Evolutionary conservation across 2,797 vertebrate species (phyloP).

Genomic region (Macrochelys suwanniensis): DNA sequence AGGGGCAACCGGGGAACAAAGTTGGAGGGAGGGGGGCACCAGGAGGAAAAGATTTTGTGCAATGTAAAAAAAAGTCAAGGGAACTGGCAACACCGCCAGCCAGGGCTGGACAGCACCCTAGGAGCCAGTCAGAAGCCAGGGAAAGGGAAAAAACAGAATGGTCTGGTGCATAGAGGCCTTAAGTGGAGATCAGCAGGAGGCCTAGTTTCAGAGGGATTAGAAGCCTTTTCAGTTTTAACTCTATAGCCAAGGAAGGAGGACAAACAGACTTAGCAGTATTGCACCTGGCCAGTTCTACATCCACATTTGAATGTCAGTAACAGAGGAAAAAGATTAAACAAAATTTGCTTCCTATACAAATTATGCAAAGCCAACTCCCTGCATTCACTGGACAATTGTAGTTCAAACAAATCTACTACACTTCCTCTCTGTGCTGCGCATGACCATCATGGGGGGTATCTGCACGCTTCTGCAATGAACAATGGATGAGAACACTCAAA

Average conservation of each 20-base stretch:
- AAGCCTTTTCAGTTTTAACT: neutral
- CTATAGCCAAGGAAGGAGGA: neutral
- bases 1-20: neutral
- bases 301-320: neutral
- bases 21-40: neutral
- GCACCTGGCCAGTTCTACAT: neutral
- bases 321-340: neutral
- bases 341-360: neutral
- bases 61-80: neutral
- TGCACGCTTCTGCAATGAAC: neutral
- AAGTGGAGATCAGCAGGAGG: neutral
- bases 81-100: neutral
- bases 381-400: neutral
- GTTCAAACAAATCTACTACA: neutral
- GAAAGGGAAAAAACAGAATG: neutral
- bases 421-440: neutral
- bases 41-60: neutral
- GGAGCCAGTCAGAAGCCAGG: neutral
- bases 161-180: neutral
- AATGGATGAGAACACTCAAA: neutral
- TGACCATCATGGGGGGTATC: neutral
- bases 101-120: neutral
- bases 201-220: neutral
- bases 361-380: neutral
- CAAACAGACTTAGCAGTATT: neutral